Conservation (phyloP, 64 coral and sea anemone genomes). For the Porites australiensis region DNA sequence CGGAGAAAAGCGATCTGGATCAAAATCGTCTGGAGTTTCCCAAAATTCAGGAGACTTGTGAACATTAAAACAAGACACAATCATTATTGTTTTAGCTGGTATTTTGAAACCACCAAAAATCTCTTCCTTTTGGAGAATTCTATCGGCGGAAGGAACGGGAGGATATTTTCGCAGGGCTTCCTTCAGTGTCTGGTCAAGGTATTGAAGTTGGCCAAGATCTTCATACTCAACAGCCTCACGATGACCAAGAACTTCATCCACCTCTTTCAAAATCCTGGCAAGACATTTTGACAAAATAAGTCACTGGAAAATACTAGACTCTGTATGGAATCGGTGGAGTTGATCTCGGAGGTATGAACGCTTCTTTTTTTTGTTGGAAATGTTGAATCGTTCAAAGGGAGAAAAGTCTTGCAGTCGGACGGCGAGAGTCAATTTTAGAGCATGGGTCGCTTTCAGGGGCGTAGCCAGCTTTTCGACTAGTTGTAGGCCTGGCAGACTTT, state of each 20-base stretch:
- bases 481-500: too few species aligned
- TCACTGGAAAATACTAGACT: too few species aligned
- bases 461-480: too few species aligned
- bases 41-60: conserved; percentile 19
- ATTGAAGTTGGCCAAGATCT: conserved; percentile 84
- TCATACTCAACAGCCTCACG: conserved; percentile 40
- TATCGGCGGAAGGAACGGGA: background rate
- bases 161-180: conserved; percentile 73
- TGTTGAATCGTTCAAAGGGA: too few species aligned
- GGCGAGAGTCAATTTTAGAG: too few species aligned
- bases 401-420: too few species aligned
- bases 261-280: conserved; percentile 70
- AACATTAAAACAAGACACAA: background rate
- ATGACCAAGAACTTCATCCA: conserved; percentile 54
- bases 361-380: too few species aligned
- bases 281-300: too few species aligned
- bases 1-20: conserved; percentile 38
- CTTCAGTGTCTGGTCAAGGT: conserved; percentile 77
- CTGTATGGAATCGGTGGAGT: too few species aligned
- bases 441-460: too few species aligned
- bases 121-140: background rate
- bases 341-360: too few species aligned
- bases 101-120: conserved; percentile 2
- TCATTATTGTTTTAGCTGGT: background rate
- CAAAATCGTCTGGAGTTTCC: conserved; percentile 18